These are phyloP conservation scores for Mesorhabditis belari DNA, from an alignment of 2,888 invertebrate species.

Conservation along the genomic window DNA sequence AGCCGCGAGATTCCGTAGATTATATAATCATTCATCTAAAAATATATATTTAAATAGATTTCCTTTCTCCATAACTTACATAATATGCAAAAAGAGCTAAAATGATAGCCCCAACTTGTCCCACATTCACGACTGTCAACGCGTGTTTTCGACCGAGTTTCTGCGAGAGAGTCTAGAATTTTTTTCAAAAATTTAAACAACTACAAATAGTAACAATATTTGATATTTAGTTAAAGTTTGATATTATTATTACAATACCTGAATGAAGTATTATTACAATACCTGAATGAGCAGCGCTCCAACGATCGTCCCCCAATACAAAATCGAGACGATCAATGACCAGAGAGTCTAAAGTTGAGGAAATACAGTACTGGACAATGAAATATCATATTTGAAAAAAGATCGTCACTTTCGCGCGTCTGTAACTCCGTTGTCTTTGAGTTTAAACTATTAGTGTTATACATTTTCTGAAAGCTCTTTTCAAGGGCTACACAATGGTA, in stretches of 20 bases:
- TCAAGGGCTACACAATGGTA: too few relatives aligned
- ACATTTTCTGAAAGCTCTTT: too few relatives aligned
- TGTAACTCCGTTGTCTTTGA: too few relatives aligned
- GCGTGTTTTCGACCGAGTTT: neutral
- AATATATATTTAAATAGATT: neutral
- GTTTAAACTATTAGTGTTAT: too few relatives aligned
- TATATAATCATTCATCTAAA: conserved; percentile 8
- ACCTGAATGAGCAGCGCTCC: conserved; percentile 17
- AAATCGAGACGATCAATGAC: conserved; percentile 27
- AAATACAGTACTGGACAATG: too few relatives aligned
- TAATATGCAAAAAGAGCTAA: neutral
- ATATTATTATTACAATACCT: conserved; percentile 5
- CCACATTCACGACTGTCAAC: neutral
- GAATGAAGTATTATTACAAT: neutral
- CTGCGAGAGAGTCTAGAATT: neutral
- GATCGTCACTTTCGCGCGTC: too few relatives aligned
- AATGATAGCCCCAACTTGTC: neutral
- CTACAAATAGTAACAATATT: too few relatives aligned
- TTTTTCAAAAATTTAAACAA: neutral
- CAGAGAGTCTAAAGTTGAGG: conserved; percentile 20
- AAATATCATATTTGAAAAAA: too few relatives aligned
- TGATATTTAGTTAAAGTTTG: too few relatives aligned
- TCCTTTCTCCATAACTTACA: neutral
- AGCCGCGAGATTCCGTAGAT: conserved; percentile 29
- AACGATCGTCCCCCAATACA: conserved; percentile 36